phyloP scores from a whole-genome alignment of 2,797 vertebrate species.

The Nyctalus aviator region DNA sequence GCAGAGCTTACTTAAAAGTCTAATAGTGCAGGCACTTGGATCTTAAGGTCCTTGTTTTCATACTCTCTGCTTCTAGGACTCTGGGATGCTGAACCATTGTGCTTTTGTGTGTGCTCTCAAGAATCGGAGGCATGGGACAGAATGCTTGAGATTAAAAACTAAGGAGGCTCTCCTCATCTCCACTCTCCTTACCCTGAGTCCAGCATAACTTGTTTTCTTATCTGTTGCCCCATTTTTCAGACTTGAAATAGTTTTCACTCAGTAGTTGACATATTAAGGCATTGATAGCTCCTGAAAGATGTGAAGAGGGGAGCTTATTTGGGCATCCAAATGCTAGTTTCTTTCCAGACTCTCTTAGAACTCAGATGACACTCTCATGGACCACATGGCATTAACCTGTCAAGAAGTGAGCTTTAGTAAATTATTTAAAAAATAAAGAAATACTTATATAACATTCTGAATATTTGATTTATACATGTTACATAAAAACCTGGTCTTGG shows the following conservation, averaged over 20 bases:
- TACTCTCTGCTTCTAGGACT: background rate
- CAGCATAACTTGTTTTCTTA: background rate
- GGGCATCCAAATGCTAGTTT: background rate
- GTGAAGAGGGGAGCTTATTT: background rate
- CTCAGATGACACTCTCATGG: background rate
- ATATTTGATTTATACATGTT: constrained; percentile 37
- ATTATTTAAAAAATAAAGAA: constrained; percentile 17
- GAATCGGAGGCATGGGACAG: background rate
- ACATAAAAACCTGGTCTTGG: constrained; percentile 8
- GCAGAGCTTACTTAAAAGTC: no score
- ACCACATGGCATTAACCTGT: background rate
- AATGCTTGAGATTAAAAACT: background rate
- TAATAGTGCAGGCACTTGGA: accelerated
- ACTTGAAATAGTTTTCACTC: background rate
- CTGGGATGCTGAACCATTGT: background rate
- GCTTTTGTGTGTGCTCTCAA: background rate
- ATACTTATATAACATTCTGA: background rate
- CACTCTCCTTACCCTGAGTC: background rate
- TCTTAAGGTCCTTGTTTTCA: background rate
- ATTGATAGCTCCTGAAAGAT: background rate
- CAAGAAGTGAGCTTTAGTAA: background rate
- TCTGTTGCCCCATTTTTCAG: background rate
- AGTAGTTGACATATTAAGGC: background rate
- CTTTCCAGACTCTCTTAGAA: background rate
- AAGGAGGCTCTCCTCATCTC: background rate